Percentiles rank a stretch among this genome's conserved stretches.
Conservation (phyloP, 1,140 invertebrate genomes). For the Pachypsylla venusta region DNA sequence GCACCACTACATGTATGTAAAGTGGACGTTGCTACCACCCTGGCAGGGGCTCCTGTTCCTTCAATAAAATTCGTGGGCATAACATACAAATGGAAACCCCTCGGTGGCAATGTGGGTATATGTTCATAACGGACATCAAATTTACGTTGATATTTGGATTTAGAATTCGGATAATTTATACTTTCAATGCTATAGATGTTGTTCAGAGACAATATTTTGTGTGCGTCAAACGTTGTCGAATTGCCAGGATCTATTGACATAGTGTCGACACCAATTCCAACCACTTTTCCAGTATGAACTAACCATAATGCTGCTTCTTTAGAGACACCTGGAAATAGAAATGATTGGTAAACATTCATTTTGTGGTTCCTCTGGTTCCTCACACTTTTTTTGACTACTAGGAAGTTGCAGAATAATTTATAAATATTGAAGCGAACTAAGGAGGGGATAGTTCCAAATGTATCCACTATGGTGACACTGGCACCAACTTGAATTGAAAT, state of each 20-base stretch:
- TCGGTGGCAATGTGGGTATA: slow-evolving; percentile 15
- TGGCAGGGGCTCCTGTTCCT: slow-evolving; percentile 37
- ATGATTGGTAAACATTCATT: no score
- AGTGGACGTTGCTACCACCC: slow-evolving; percentile 17
- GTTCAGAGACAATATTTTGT: slow-evolving; percentile 33
- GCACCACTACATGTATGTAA: slow-evolving; percentile 4
- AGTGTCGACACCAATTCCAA: slow-evolving; percentile 46
- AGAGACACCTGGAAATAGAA: slow-evolving; percentile 6
- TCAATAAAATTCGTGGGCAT: slow-evolving; percentile 40
- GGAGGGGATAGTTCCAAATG: no score
- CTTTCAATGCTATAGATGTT: slow-evolving; percentile 45
- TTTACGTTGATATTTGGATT: slow-evolving; percentile 6
- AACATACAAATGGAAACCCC: slow-evolving; percentile 35
- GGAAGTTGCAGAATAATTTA: slow-evolving; percentile 20
- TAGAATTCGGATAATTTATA: slow-evolving; percentile 25
- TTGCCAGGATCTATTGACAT: slow-evolving; percentile 40
- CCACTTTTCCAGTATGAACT: slow-evolving; percentile 36
- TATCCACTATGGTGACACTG: not conserved
- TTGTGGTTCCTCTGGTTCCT: no score
- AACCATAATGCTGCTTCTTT: slow-evolving; percentile 42
- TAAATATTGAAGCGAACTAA: no score
- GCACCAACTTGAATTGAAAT: no score
- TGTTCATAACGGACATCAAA: not conserved
- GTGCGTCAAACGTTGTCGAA: slow-evolving; percentile 29
- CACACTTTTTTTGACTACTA: no score